A percentile compares a stretch with the other conserved stretches of the same genome.
These are phyloP conservation scores for Champsocephalus gunnari DNA, from an alignment of 2,797 vertebrate genomes.

Conservation along the genomic window DNA sequence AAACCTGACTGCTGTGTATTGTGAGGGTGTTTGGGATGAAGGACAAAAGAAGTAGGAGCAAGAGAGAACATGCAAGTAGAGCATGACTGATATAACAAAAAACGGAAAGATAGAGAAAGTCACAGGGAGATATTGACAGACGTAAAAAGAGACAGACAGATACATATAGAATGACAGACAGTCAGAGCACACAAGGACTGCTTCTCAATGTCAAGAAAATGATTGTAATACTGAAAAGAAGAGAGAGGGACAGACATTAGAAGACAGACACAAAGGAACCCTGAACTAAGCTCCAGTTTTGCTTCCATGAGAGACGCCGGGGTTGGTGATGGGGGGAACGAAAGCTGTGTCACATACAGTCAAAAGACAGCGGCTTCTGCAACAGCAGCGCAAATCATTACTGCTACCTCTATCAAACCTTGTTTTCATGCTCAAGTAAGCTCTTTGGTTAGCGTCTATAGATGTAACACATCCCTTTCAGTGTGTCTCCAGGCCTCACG, in stretches of 20 bases:
- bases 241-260: slow-evolving; percentile 40
- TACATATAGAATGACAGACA: slow-evolving; percentile 38
- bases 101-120: slow-evolving; percentile 14
- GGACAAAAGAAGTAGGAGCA: slow-evolving; percentile 26
- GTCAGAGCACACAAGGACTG: slow-evolving; percentile 25
- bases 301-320: slow-evolving; percentile 25
- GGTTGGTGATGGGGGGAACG: slow-evolving; percentile 38
- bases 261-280: slow-evolving; percentile 50
- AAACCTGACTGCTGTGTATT: slow-evolving; percentile 27
- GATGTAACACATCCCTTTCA: slow-evolving; percentile 66
- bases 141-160: slow-evolving; percentile 21
- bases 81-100: slow-evolving; percentile 22
- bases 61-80: slow-evolving; percentile 7
- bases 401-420: slow-evolving; percentile 57
- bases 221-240: slow-evolving; percentile 50
- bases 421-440: slow-evolving; percentile 71
- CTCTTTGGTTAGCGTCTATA: slow-evolving; percentile 54
- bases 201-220: slow-evolving; percentile 52
- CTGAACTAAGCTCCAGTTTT: slow-evolving; percentile 56
- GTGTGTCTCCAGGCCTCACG: slow-evolving; percentile 49
- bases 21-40: not conserved
- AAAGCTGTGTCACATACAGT: slow-evolving; percentile 38
- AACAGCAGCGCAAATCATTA: slow-evolving; percentile 61
- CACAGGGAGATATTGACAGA: slow-evolving; percentile 26
- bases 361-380: slow-evolving; percentile 54